These are phyloP conservation scores for Lithosia quadra DNA, from an alignment of 2,888 invertebrate genomes.

Conservation along the genomic window DNA sequence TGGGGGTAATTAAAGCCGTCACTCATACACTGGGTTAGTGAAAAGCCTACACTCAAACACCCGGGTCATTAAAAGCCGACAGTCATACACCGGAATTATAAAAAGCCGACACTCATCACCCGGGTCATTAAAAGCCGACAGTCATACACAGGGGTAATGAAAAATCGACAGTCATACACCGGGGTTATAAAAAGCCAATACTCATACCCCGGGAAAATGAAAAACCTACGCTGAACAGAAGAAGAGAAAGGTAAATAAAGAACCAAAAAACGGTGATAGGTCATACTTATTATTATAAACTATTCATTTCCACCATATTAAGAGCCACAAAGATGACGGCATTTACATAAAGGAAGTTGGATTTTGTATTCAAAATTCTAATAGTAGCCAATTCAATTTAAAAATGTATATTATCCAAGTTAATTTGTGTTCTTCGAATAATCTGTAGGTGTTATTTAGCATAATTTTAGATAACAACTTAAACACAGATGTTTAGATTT, in stretches of 20 bases:
- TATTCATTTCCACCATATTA: slow-evolving; percentile 7
- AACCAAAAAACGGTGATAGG: background rate
- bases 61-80: too few species aligned
- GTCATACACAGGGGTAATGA: too few species aligned
- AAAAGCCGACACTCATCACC: too few species aligned
- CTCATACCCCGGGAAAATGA: too few species aligned
- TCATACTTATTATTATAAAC: slow-evolving; percentile 3
- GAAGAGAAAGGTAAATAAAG: background rate
- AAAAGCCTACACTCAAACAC: too few species aligned
- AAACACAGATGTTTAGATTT: background rate
- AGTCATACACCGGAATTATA: too few species aligned
- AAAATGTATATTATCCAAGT: background rate
- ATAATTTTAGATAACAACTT: slow-evolving; percentile 5
- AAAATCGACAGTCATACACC: too few species aligned
- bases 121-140: too few species aligned
- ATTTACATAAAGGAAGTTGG: slow-evolving; percentile 5
- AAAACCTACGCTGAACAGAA: too few species aligned
- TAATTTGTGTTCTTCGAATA: slow-evolving; percentile 7
- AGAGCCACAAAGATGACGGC: background rate
- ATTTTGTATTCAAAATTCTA: background rate
- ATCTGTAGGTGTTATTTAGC: slow-evolving; percentile 11
- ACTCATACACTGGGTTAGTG: too few species aligned
- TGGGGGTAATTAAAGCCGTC: too few species aligned
- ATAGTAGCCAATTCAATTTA: background rate
- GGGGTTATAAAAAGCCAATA: too few species aligned